phyloP scores from a whole-genome alignment of 2,797 vertebrate species.

The Diplodus sargus region DNA sequence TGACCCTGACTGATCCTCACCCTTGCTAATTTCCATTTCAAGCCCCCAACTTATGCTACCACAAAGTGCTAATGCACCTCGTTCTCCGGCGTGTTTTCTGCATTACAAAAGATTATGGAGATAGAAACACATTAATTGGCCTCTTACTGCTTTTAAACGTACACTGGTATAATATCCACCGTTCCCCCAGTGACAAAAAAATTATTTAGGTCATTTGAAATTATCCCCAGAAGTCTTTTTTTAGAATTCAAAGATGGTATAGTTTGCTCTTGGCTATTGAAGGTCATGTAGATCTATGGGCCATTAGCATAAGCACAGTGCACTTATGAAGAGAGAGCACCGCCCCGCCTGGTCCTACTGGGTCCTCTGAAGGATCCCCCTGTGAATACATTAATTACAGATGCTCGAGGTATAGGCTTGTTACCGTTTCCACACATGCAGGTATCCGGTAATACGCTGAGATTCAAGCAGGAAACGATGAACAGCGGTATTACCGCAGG shows the following conservation, averaged over 20 bases:
- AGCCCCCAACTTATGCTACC: constrained; percentile 45
- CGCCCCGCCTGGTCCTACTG: constrained; percentile 51
- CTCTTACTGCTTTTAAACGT: constrained; percentile 68
- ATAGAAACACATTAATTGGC: constrained; percentile 71
- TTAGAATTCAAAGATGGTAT: constrained; percentile 75
- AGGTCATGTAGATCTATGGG: constrained; percentile 76
- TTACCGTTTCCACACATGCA: constrained; percentile 59
- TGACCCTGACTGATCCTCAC: constrained; percentile 64
- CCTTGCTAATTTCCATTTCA: constrained; percentile 73
- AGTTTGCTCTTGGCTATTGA: constrained; percentile 73
- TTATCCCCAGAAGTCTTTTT: constrained; percentile 74
- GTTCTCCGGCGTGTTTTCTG: constrained; percentile 59
- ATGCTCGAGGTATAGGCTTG: constrained; percentile 55
- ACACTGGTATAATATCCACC: constrained; percentile 52
- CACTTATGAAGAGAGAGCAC: constrained; percentile 58
- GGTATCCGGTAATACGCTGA: constrained; percentile 58
- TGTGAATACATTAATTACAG: constrained; percentile 67
- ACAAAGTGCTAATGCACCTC: constrained; percentile 63
- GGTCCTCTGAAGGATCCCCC: constrained; percentile 62
- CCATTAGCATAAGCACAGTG: constrained; percentile 75
- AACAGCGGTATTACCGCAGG: constrained; percentile 58
- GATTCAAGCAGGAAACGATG: constrained; percentile 55
- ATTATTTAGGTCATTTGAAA: constrained; percentile 78
- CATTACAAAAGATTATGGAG: constrained; percentile 70
- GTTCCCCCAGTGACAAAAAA: constrained; percentile 64